Base-by-base conservation (phyloP, 2,113 vertebrate species). In the Macrotus californicus region DNA sequence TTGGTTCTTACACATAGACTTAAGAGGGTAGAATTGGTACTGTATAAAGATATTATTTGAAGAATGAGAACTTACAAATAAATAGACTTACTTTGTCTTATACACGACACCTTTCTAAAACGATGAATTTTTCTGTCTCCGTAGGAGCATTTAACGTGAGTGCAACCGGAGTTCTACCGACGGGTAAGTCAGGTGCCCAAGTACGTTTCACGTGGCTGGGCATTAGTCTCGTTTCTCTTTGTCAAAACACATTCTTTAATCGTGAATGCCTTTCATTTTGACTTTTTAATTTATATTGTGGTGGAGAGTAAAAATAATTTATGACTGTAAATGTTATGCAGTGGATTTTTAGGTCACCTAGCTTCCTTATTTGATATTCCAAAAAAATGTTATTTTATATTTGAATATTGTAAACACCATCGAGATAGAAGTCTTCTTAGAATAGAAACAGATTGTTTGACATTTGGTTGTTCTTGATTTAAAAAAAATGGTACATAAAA, bases 381-480 rank as follows among this genome's bases (percentile, higher is more conserved):
- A 90, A 77, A 95, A 95, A 94, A 95, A 61, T 41, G 34, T 88
- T 91, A 21, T 79, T 96, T 90, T 97, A 34, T 96, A 92, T 92
- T 90, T 90, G 48, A 94, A 16, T 76, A 39, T 36, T 61, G 26
- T 21, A 95, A 97, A 88, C 90, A 79, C 18, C 48, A 66, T 91
- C 43, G 64, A 95, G 77, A 80, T 93, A 75, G 54, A 91, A 93
- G 24, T 88, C 59, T 77, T 52, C 89, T 92, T 89, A 95, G 61
- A 94, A 82, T 95, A 93, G 67, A 96, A 96, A 66, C 90, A 95
- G 95, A 96, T 91, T 95, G 67, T 94, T 97, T 96, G 87, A 94
- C 81, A 75, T 94, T 94, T 88, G 95, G 81, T 73, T 85, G 56
- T 92, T 93, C 85, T 94, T 90, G 69, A 90, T 89, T 95, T 84